Conservation (phyloP, 2,888 invertebrate genomes). For the Xestia c-nigrum region DNA sequence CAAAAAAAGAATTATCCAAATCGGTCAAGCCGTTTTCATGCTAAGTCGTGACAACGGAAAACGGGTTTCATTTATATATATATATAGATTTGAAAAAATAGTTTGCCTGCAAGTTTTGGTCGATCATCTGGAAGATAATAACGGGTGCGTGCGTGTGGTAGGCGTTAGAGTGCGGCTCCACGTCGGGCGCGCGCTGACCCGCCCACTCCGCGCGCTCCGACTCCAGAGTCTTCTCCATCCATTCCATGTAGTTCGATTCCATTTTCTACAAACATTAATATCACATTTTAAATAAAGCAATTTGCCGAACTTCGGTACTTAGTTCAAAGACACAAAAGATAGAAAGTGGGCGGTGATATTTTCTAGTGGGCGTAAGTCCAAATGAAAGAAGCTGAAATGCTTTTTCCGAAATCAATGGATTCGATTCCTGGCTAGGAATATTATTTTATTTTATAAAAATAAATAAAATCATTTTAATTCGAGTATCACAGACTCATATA, state of each 20-base stretch:
- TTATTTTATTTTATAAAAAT: no score
- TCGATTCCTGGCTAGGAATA: no score
- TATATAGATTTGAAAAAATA: no score
- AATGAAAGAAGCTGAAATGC: no score
- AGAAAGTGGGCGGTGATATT: not conserved
- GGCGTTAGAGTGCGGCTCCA: slow-evolving; percentile 94
- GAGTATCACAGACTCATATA: no score
- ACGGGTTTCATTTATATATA: no score
- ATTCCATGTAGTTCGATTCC: slow-evolving; percentile 97
- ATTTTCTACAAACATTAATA: slow-evolving; percentile 91
- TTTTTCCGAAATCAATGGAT: no score
- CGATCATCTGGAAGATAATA: slow-evolving; percentile 99
- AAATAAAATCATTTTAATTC: no score
- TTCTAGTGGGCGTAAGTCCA: no score
- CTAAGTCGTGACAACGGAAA: no score
- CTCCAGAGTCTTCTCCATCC: slow-evolving; percentile 98
- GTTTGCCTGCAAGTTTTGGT: slow-evolving; percentile 96
- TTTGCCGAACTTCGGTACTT: not conserved
- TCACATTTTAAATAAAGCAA: not conserved
- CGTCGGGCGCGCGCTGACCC: slow-evolving; percentile 94
- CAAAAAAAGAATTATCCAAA: no score
- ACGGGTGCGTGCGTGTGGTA: slow-evolving; percentile 98
- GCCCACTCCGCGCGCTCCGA: slow-evolving; percentile 98
- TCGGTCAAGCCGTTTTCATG: no score
- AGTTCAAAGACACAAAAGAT: not conserved